Evolutionary conservation across 2,113 vertebrate genomes (phyloP), one percentile per base, ranked within the genome.

Genomic region (Meleagris gallopavo): DNA sequence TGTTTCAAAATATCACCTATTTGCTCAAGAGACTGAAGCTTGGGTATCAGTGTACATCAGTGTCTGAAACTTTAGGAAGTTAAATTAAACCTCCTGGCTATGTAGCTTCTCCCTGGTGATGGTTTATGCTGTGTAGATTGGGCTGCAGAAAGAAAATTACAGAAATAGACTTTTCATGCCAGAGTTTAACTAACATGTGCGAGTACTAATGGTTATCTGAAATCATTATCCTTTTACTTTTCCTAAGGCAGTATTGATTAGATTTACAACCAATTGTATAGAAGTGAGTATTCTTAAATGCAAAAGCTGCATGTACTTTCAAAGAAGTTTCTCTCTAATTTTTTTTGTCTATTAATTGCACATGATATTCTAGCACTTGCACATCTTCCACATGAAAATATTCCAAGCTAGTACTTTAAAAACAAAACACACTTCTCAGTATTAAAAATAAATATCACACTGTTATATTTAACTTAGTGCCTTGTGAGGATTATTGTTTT

Each of bases 391-490:
- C 43, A 41, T 86, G 22, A 67, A 80, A 83, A 93, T 58, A 21
- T 86, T 67, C 9, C 48, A 66, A 92, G 41, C 54, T 91, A 36
- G 57, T 78, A 76, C 70, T 90, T 88, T 84, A 86, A 75, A 22
- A 85, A 43, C 71, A 87, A 88, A 94, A 89, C 40, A 88, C 90
- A 82, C 30, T 75, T 90, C n/a, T 92, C 34, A 20, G 34, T 69
- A n/a, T 86, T 45, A 90, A 76, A 91, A 93, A 32, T 52, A 85
- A 40, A 43, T 48, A 50, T 94, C 27, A 19, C 60, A 32, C 40
- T 85, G 76, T 22, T 88, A 95, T 83, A 89, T 95, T 96, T 89
- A 95, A 52, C 48, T 89, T 46, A 79, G 57, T 85, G 65, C 95
- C 87, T 73, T 87, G 67, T 83, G 91, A 52, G 70, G 48, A 57